phyloP scores from a whole-genome alignment of 2,113 vertebrate genomes.

The Paradisaea rubra region DNA sequence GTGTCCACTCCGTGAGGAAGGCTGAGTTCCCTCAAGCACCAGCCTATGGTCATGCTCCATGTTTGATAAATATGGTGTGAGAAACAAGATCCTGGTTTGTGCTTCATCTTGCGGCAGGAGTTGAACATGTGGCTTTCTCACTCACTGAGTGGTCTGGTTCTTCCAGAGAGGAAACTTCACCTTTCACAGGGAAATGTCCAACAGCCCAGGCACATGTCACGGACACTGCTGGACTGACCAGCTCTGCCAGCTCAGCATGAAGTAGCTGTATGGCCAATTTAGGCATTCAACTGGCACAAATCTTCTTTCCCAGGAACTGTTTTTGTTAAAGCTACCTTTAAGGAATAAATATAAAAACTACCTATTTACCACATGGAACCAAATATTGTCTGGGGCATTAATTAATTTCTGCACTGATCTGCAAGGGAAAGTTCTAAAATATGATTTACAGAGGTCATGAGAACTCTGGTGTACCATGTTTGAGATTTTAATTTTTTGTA shows the following conservation, averaged over 20 bases:
- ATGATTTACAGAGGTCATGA: not conserved
- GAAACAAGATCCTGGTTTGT: not conserved
- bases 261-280: not conserved
- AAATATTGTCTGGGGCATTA: not conserved
- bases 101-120: not conserved
- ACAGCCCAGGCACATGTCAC: not conserved
- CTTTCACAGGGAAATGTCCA: not conserved
- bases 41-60: rapidly evolving
- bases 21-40: not conserved
- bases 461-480: not conserved
- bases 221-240: not conserved
- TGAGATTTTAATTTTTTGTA: not conserved
- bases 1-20: not conserved
- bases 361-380: not conserved
- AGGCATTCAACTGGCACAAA: not conserved
- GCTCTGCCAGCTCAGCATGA: not conserved
- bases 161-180: not conserved
- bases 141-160: not conserved
- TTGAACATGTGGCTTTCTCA: not conserved
- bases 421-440: not conserved
- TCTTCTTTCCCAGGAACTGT: not conserved
- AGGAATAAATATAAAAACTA: not conserved
- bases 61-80: not conserved
- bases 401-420: not conserved
- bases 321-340: not conserved